Base-by-base conservation (phyloP, 2,113 vertebrate genomes). In the Bujurquina vittata region DNA sequence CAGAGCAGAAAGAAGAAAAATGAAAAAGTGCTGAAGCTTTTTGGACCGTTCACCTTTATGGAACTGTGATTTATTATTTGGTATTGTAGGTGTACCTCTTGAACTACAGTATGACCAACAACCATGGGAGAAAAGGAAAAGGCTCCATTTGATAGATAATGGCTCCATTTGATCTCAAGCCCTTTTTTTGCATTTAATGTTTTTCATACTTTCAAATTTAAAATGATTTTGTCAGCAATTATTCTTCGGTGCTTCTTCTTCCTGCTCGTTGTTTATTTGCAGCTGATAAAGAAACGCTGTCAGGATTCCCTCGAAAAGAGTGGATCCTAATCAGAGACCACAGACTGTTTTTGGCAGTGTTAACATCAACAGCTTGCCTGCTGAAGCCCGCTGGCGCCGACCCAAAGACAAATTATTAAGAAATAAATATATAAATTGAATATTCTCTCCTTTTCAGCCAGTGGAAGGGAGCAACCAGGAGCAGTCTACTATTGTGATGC, bases 371-470 rank as follows among this genome's bases (percentile, higher is more conserved):
- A 87, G 83, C 79, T 79, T 89, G 79, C 29, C 54, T 23, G n/a
- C 78, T 85, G 81, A 86, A 78, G 57, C 74, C 52, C 76, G 73
- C 85, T 83, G 75, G 76, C 84, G 78, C 37, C 63, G 67, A 79
- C 69, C 79, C 74, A 75, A 54, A 29, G 29, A 83, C 31, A 74
- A 84, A 87, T 80, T 56, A 86, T 74, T 62, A 73, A 75, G 37
- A 75, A 77, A 61, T 57, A 75, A 52, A 75, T 67, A 87, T 81
- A 72, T 3, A 65, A 72, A 20, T 0, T 4, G 10, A 63, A 83
- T 81, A 3, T 31, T 57, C 1, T 55, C 62, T 52, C 55, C 20
- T 31, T 12, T 83, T 67, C 49, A 56, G 56, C 0, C 58, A 33
- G 54, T 49, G 67, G 33, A 88, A 84, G 23, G 56, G 63, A 57